Base-by-base conservation (phyloP, 1,140 invertebrate genomes). In the Acromyrmex charruanus region DNA sequence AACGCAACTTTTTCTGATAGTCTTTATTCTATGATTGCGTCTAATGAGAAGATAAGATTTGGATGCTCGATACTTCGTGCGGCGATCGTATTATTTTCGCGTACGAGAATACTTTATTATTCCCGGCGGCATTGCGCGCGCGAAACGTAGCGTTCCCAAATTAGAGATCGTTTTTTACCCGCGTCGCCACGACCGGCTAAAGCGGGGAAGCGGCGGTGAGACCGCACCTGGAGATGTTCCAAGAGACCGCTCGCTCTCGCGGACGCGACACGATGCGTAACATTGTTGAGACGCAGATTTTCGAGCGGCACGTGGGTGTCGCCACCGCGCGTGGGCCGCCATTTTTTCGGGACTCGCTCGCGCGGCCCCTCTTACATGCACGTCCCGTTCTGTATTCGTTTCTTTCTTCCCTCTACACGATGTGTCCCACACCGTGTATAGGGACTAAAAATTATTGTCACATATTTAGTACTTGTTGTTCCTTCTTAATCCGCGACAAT, bases 141-240 rank as follows among this genome's bases (percentile, higher is more conserved):
- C 51, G 88, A 44, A 91, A 90, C 87, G 82, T 65, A 55, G 58
- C 58, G 88, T 80, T 92, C 92, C 88, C 88, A 86, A 92, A 93
- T 93, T 93, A 93, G 92, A 92, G 90, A 86, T 63, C 6, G 58
- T 66, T 89, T 88, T 91, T 93, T 90, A 77, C 85, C 2, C 82
- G 74, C 49, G 61, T 44, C n/a, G 59, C 53, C 66, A 53, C 51
- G 53, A 25, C 66, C 69, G 71, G 28, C 53, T 25, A 39, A 31
- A 69, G 66, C 88, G 87, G 79, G 39, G 59, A 28, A 61, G 25
- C 68, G 39, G 39, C 74, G 80, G 28, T 35, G 51, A 16, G 87
- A 71, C 90, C 66, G 87, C 86, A 93, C 91, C 92, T 93, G 92
- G 92, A 93, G 92, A 92, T 87, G 92, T 88, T 93, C 91, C 92